Percentiles rank a stretch among this genome's conserved stretches.
phyloP scores from a whole-genome alignment of 2,888 invertebrate species.

The Acheta domesticus region DNA sequence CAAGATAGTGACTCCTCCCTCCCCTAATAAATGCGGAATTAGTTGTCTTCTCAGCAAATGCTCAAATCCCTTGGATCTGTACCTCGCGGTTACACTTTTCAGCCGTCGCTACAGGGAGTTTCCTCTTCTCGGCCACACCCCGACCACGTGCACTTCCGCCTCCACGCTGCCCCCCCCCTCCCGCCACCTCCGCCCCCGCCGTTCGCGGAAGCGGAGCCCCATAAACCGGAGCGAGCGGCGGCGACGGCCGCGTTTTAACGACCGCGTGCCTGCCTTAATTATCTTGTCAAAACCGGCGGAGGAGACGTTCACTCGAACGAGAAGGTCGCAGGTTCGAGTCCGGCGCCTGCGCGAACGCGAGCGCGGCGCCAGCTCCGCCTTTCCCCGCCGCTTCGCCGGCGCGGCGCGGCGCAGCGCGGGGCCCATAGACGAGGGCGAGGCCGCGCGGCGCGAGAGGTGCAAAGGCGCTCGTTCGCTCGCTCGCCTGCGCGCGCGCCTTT shows the following conservation, averaged over 20 bases:
- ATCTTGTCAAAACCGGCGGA: neutral
- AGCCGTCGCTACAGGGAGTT: too few relatives aligned
- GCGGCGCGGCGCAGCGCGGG: too few relatives aligned
- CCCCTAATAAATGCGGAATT: too few relatives aligned
- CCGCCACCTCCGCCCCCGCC: neutral
- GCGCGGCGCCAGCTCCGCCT: neutral
- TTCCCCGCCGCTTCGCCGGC: too few relatives aligned
- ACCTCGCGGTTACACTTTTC: too few relatives aligned
- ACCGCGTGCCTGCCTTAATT: neutral
- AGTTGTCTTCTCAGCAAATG: too few relatives aligned
- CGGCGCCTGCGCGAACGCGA: neutral
- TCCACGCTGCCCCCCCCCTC: neutral
- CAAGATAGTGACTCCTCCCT: too few relatives aligned
- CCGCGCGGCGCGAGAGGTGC: neutral
- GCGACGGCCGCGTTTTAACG: neutral
- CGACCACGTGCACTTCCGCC: neutral
- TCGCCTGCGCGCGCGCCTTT: neutral
- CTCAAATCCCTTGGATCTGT: too few relatives aligned
- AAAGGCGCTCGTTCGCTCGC: neutral
- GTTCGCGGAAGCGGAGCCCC: neutral
- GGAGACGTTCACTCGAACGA: neutral
- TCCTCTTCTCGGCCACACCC: neutral
- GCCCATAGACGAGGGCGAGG: neutral
- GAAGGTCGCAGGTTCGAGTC: constrained; percentile 11
- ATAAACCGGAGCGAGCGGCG: too few relatives aligned